These are phyloP conservation scores for Oreochromis niloticus DNA, from an alignment of 2,113 vertebrate species.

Conservation along the genomic window DNA sequence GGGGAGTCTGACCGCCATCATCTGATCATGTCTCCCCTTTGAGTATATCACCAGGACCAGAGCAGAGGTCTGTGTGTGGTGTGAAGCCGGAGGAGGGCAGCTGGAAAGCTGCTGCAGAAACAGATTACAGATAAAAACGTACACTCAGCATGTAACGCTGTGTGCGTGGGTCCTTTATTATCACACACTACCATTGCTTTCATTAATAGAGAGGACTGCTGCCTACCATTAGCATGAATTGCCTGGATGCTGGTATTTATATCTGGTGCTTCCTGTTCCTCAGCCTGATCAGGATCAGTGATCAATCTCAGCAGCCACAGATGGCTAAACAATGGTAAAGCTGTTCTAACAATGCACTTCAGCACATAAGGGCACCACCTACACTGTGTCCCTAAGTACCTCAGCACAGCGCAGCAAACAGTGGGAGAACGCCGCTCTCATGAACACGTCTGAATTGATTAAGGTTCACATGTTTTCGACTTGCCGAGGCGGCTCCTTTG, in stretches of 20 bases:
- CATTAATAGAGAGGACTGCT: neutral
- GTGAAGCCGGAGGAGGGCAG: neutral
- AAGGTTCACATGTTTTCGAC: neutral
- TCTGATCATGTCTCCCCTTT: neutral
- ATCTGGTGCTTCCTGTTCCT: fast-evolving
- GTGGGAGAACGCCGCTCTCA: neutral
- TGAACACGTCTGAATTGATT: neutral
- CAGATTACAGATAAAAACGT: fast-evolving
- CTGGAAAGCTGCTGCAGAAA: neutral
- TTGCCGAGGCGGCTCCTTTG: neutral
- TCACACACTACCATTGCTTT: neutral
- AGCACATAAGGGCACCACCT: neutral
- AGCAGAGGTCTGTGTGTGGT: fast-evolving
- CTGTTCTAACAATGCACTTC: neutral
- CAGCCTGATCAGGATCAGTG: neutral
- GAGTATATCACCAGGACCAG: neutral
- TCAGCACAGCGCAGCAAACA: neutral
- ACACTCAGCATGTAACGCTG: neutral
- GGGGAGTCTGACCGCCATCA: neutral
- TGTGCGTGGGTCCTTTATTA: fast-evolving
- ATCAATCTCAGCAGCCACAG: neutral
- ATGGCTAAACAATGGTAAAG: neutral
- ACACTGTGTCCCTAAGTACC: neutral
- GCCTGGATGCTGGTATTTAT: neutral
- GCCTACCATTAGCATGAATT: neutral